A percentile compares a stretch with the other conserved stretches of the same genome.
Evolutionary conservation across 2,888 invertebrate species (phyloP).

Genomic region (Leucophenga maculata): DNA sequence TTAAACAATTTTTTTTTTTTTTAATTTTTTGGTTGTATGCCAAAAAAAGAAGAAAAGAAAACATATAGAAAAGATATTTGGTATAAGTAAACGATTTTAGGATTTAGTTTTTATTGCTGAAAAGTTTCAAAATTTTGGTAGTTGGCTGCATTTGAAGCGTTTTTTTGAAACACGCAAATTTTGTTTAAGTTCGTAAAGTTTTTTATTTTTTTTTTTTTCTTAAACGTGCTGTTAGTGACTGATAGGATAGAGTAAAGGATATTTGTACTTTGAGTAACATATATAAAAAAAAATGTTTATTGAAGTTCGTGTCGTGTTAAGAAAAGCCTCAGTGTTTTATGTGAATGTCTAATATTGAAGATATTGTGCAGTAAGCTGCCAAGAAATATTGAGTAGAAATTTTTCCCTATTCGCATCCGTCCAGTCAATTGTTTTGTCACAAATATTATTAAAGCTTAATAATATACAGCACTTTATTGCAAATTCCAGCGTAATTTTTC

Average conservation of each 20-base stretch:
- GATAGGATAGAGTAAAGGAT: too few relatives aligned
- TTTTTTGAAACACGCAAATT: conserved; percentile 26
- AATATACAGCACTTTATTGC: too few relatives aligned
- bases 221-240: background rate
- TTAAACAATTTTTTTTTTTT: background rate
- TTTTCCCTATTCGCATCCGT: too few relatives aligned
- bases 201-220: too few relatives aligned
- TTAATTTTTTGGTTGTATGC: background rate
- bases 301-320: conserved; percentile 38
- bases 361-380: too few relatives aligned
- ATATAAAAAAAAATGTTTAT: conserved; percentile 42
- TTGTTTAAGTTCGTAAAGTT: background rate
- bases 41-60: conserved; percentile 53
- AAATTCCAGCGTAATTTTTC: too few relatives aligned
- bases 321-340: conserved; percentile 42
- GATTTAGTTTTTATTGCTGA: too few relatives aligned
- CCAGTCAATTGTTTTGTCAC: too few relatives aligned
- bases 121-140: conserved; percentile 31
- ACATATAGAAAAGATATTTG: conserved; percentile 48
- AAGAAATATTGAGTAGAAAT: too few relatives aligned
- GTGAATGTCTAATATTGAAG: conserved; percentile 23
- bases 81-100: conserved; percentile 48
- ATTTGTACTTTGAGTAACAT: background rate
- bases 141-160: conserved; percentile 34
- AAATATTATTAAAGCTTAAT: too few relatives aligned